phyloP scores from a whole-genome alignment of 2,113 vertebrate species.

The Ceyx margarethae region DNA sequence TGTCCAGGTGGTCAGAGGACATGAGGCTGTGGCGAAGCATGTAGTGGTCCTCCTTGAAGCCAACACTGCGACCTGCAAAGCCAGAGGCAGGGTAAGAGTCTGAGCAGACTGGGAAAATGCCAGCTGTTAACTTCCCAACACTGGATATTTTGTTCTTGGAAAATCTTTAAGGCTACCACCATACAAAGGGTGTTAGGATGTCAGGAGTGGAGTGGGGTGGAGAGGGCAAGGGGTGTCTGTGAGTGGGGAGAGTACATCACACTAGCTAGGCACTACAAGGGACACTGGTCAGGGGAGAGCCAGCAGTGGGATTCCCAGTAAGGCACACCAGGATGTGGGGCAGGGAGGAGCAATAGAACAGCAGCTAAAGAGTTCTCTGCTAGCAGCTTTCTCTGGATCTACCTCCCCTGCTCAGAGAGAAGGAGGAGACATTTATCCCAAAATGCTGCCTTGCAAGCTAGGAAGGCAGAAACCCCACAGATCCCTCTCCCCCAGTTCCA shows the following conservation, averaged over 20 bases:
- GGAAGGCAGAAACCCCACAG: not conserved
- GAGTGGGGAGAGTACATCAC: not conserved
- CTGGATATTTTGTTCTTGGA: not conserved
- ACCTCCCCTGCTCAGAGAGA: not conserved
- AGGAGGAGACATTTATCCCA: not conserved
- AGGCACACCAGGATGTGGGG: not conserved
- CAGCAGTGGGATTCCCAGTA: not conserved
- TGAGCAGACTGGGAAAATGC: accelerated
- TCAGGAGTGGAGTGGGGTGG: not conserved
- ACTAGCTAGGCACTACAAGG: not conserved
- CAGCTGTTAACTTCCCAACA: not conserved
- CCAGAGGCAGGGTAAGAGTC: not conserved
- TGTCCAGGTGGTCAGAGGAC: slow-evolving; percentile 90
- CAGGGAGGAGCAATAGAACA: not conserved
- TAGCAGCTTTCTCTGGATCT: not conserved
- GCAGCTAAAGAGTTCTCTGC: not conserved
- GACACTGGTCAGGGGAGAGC: not conserved
- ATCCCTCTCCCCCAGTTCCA: not conserved
- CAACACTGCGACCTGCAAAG: slow-evolving; percentile 86
- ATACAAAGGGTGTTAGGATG: not conserved
- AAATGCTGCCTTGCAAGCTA: not conserved
- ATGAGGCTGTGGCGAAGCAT: slow-evolving; percentile 89
- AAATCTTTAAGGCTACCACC: not conserved
- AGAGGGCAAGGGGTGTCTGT: not conserved
- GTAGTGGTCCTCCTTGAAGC: slow-evolving; percentile 96